Percentiles rank a stretch among this genome's conserved stretches.
Evolutionary conservation across 2,113 vertebrate genomes (phyloP).

Genomic region (Aleadryas rufinucha): DNA sequence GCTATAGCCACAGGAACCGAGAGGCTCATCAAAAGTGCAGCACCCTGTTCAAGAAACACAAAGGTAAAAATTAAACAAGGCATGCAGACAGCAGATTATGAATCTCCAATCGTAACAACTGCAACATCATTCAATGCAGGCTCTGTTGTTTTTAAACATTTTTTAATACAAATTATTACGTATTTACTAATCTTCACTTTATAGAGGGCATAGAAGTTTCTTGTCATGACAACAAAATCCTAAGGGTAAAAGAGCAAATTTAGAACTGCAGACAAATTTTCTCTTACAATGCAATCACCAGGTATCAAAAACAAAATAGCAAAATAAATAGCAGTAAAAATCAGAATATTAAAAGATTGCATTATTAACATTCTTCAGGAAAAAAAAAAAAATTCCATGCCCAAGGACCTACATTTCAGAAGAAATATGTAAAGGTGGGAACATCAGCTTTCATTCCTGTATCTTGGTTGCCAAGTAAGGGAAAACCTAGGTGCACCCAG

Average conservation of each 20-base stretch:
- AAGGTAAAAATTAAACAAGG: neutral
- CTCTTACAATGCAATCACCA: neutral
- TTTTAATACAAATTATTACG: neutral
- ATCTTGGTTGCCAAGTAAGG: neutral
- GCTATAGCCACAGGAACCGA: slow-evolving; percentile 88
- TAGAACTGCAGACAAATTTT: neutral
- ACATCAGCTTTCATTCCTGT: neutral
- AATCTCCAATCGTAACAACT: neutral
- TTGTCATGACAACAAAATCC: neutral
- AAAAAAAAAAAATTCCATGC: neutral
- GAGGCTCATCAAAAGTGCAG: slow-evolving; percentile 90
- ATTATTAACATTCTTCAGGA: neutral
- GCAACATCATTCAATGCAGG: neutral
- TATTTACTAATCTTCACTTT: neutral
- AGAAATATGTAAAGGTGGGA: neutral
- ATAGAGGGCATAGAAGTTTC: neutral
- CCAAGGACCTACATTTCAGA: neutral
- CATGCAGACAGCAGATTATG: neutral
- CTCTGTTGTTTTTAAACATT: neutral
- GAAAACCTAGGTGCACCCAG: neutral
- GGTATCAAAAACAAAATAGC: neutral
- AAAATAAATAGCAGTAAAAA: neutral
- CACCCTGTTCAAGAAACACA: slow-evolving; percentile 78
- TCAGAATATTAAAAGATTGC: neutral
- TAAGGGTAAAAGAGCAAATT: neutral